A percentile compares a stretch with the other conserved stretches of the same genome.
phyloP scores from a whole-genome alignment of 2,113 vertebrate species.

The Gnathonemus echidnorhynchus region DNA sequence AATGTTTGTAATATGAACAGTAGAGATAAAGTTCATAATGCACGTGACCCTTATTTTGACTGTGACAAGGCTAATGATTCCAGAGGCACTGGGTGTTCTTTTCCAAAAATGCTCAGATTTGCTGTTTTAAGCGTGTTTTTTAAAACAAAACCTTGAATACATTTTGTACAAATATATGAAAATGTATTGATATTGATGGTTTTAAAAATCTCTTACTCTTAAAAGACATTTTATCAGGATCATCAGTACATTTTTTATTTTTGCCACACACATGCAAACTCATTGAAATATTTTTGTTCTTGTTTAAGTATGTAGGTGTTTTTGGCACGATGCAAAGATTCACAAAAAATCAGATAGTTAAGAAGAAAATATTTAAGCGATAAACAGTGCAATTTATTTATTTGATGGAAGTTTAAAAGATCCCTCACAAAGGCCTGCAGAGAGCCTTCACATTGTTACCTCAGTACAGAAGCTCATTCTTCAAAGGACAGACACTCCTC shows the following conservation, averaged over 20 bases:
- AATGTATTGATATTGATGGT: background rate
- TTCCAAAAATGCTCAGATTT: background rate
- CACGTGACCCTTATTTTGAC: background rate
- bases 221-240: background rate
- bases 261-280: background rate
- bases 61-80: background rate
- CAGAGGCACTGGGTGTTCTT: background rate
- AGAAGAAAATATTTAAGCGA: background rate
- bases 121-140: background rate
- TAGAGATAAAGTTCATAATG: background rate
- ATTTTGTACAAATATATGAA: background rate
- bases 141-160: background rate
- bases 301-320: background rate
- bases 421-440: background rate
- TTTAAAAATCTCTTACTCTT: background rate
- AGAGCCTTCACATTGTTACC: background rate
- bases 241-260: background rate
- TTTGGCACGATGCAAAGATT: background rate
- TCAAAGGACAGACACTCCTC: background rate
- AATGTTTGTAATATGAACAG: background rate
- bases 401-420: background rate
- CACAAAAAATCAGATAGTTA: background rate
- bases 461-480: background rate
- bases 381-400: background rate
- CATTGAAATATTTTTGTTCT: background rate